Evolutionary conservation across 1,140 invertebrate species (phyloP).

Genomic region (Calliopsis andreniformis): DNA sequence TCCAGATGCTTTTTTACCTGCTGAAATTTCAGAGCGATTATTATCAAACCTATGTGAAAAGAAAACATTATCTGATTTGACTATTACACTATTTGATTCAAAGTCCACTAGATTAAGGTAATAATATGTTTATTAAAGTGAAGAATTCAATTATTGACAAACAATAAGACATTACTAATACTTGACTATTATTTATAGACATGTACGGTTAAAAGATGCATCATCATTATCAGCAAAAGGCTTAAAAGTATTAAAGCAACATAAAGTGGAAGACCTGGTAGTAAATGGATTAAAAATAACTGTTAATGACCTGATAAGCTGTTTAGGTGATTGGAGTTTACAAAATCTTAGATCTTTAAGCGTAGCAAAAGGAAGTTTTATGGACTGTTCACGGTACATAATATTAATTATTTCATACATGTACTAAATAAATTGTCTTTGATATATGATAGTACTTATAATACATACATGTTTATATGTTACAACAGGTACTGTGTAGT

Average conservation of each 20-base stretch:
- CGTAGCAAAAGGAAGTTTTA: constrained; percentile 86
- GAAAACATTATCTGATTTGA: constrained; percentile 85
- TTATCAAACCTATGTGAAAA: constrained; percentile 85
- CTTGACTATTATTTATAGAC: constrained; percentile 71
- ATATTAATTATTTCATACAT: constrained; percentile 6
- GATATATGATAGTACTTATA: constrained; percentile 1
- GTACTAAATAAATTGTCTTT: constrained; percentile 15
- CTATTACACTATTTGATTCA: constrained; percentile 86
- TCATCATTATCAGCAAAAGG: constrained; percentile 84
- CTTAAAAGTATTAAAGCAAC: constrained; percentile 85
- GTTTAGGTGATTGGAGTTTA: constrained; percentile 88
- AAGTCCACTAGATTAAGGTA: constrained; percentile 84
- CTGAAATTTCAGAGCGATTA: constrained; percentile 86
- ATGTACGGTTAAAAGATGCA: constrained; percentile 82
- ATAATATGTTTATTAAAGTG: background rate
- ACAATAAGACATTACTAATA: constrained; percentile 18
- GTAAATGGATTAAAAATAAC: constrained; percentile 84
- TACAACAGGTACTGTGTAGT: constrained; percentile 80
- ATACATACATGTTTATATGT: constrained; percentile 20
- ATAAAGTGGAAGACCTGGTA: constrained; percentile 86
- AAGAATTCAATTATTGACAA: background rate
- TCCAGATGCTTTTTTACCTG: constrained; percentile 85
- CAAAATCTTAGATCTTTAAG: constrained; percentile 86
- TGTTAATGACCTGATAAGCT: constrained; percentile 86
- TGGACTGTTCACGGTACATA: constrained; percentile 81